Base-by-base conservation (phyloP, 2,888 invertebrate genomes). In the Mimas tiliae region DNA sequence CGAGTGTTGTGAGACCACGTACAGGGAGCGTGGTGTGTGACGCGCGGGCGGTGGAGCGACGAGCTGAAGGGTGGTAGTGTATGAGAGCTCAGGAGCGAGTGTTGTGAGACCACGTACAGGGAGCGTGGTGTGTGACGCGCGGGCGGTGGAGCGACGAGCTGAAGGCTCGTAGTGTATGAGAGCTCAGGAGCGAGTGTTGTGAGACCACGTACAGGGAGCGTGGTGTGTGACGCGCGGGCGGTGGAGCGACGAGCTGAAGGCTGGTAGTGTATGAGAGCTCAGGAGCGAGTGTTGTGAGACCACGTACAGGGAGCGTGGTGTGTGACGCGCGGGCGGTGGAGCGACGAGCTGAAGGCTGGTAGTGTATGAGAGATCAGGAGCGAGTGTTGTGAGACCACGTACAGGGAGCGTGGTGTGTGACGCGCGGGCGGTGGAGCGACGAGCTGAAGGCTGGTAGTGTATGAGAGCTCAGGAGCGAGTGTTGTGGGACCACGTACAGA, bases 31-130 rank as follows among this genome's bases (percentile, higher is more conserved):
- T 53, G 33, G 53, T 53, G 53, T 53, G 53, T 53, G 53, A 53
- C 53, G 33, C 53, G 53, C 33, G 33, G 53, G 53, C 53, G 53
- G 53, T 53, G 53, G 33, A 33, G 53, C 53, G 55, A 55, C 38
- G 55, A 55, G 55, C 55, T 53, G 53, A 53, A 33, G 52, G 52
- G 27, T 53, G 38, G 34, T 34, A 55, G 55, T 55, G 38, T 55
- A 55, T 55, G 55, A 55, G 38, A 55, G 38, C 55, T 55, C 55
- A 55, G 55, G 55, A 58, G 55, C 19, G 38, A 58, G 55, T 38
- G 38, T 19, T 53, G 58, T 58, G 42, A 19, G 19, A 42, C 16
- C 38, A 58, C 19, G 42, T 19, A 42, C 42, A 53, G 58, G 58
- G 58, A 19, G 38, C 19, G 58, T 58, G 42, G 58, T 42, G 19